Evolutionary conservation across 2,113 vertebrate species (phyloP).

Genomic region (Irena cyanogastra): DNA sequence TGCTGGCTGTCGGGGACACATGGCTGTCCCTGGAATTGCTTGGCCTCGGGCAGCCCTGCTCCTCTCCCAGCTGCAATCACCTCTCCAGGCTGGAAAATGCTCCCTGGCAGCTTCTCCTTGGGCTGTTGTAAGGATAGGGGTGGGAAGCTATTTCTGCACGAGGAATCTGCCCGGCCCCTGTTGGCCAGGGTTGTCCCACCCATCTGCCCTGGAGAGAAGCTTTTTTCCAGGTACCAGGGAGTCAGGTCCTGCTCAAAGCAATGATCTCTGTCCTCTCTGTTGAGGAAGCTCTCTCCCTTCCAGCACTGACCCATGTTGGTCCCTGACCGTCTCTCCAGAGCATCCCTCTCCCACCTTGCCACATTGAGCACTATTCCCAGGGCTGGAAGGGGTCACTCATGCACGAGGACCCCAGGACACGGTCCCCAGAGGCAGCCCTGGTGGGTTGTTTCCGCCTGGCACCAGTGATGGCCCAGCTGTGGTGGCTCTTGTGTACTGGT

Average conservation of each 20-base stretch:
- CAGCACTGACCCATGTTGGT: neutral
- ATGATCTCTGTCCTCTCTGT: neutral
- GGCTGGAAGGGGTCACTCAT: neutral
- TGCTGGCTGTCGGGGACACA: neutral
- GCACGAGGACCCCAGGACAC: neutral
- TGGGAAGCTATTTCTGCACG: neutral
- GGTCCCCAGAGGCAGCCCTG: neutral
- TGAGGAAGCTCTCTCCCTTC: neutral
- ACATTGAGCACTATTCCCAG: rapidly evolving
- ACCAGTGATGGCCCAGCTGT: neutral
- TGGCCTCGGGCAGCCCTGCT: neutral
- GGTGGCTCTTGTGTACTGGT: neutral
- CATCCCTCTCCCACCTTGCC: neutral
- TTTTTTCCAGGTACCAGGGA: neutral
- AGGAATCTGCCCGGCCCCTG: neutral
- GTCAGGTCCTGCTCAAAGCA: neutral
- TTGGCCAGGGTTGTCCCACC: neutral
- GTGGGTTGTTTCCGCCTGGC: neutral
- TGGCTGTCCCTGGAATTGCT: neutral
- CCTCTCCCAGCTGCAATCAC: neutral
- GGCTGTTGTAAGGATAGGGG: neutral
- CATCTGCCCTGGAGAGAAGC: neutral
- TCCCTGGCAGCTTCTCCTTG: neutral
- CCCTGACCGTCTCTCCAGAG: neutral
- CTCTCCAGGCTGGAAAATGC: neutral